phyloP scores from a whole-genome alignment of 2,113 vertebrate species.

The Lepus timidus region DNA sequence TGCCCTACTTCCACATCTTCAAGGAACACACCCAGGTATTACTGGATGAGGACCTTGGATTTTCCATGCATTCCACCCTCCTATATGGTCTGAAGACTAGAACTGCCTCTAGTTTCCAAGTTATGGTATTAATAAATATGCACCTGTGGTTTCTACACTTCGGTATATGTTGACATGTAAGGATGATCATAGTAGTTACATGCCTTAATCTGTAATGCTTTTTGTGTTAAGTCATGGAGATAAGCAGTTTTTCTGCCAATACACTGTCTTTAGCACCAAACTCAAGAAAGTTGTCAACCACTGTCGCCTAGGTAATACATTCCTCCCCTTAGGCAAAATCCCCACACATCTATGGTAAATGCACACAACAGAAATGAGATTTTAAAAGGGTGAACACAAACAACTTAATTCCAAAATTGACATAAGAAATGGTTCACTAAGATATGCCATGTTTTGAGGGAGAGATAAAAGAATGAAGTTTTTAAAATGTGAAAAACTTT shows the following conservation, averaged over 20 bases:
- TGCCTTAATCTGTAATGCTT: conserved; percentile 41
- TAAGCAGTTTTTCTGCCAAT: conserved; percentile 17
- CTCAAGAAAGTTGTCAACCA: conserved; percentile 52
- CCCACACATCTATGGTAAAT: conserved; percentile 27
- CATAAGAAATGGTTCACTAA: conserved; percentile 57
- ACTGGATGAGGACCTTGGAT: neutral
- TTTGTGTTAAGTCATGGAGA: conserved; percentile 43
- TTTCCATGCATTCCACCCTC: neutral
- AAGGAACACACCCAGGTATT: neutral
- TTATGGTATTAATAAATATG: conserved; percentile 37
- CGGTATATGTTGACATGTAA: neutral
- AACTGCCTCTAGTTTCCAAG: neutral
- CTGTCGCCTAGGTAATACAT: neutral
- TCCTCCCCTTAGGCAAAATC: conserved; percentile 24
- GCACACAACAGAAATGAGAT: conserved; percentile 33
- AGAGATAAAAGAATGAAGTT: conserved; percentile 53
- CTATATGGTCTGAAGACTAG: neutral
- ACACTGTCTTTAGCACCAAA: conserved; percentile 51
- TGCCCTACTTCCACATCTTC: neutral
- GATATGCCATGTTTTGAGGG: conserved; percentile 17
- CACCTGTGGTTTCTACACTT: neutral
- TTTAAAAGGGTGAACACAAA: conserved; percentile 46
- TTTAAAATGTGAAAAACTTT: conserved; percentile 63
- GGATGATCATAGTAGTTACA: neutral
- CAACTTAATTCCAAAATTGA: conserved; percentile 58